These are phyloP conservation scores for Phyllopteryx taeniolatus DNA, from an alignment of 2,113 vertebrate species.

Conservation along the genomic window DNA sequence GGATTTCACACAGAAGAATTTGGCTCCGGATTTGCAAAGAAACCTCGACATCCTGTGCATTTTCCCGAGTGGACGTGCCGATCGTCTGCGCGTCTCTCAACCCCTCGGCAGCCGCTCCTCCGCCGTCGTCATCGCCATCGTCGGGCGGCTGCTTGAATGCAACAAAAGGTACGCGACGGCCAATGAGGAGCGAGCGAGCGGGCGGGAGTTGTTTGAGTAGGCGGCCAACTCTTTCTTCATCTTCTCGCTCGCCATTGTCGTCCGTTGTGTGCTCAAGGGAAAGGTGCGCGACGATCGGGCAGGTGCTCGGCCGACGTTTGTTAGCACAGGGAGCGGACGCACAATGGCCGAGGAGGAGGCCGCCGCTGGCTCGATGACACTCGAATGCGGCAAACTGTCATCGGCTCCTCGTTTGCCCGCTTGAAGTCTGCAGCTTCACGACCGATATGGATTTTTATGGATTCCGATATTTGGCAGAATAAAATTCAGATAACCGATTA, in stretches of 20 bases:
- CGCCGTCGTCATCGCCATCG: constrained; percentile 31
- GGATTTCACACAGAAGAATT: too few species aligned
- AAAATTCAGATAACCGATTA: too few species aligned
- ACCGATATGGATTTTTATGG: too few species aligned
- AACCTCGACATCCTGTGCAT: too few species aligned
- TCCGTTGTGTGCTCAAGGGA: constrained; percentile 68
- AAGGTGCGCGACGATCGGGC: constrained; percentile 68
- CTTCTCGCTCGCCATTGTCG: constrained; percentile 70
- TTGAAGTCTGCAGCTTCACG: too few species aligned
- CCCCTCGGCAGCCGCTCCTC: too few species aligned
- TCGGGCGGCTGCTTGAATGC: constrained; percentile 59
- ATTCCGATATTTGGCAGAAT: too few species aligned
- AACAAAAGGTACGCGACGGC: constrained; percentile 54
- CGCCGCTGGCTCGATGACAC: constrained; percentile 29
- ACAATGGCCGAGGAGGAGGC: constrained; percentile 55
- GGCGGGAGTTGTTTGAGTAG: constrained; percentile 61
- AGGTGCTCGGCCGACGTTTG: constrained; percentile 66
- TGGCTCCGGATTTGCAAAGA: too few species aligned
- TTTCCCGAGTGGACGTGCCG: too few species aligned
- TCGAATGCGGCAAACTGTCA: constrained; percentile 35
- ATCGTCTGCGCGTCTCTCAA: too few species aligned
- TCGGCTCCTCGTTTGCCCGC: not conserved
- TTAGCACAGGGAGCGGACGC: constrained; percentile 60
- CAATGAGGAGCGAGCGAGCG: constrained; percentile 52
- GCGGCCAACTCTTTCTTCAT: constrained; percentile 65